Evolutionary conservation across 2,888 invertebrate genomes (phyloP).

Genomic region (Aricia artaxerxes): DNA sequence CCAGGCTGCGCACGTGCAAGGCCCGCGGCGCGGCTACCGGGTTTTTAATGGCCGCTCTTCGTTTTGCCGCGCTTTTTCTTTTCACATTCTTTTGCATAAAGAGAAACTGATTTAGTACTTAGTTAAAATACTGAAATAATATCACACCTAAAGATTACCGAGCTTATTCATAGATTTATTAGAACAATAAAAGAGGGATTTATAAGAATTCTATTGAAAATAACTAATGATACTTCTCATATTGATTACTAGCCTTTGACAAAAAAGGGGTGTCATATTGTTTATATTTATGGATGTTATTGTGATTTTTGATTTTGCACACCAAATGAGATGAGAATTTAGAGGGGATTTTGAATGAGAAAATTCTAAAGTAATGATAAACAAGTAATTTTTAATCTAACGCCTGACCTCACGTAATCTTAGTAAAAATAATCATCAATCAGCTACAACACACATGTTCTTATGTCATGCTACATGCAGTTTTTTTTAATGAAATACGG

Average conservation of each 20-base stretch:
- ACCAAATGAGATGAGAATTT: background rate
- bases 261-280: too few relatives aligned
- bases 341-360: too few relatives aligned
- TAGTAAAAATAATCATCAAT: background rate
- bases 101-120: background rate
- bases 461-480: too few relatives aligned
- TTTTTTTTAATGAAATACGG: too few relatives aligned
- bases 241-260: too few relatives aligned
- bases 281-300: too few relatives aligned
- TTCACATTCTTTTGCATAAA: constrained; percentile 32
- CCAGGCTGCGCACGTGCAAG: constrained; percentile 65
- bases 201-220: background rate
- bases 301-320: background rate
- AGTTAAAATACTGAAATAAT: background rate
- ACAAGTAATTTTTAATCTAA: too few relatives aligned
- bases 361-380: background rate
- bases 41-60: constrained; percentile 63
- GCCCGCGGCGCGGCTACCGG: constrained; percentile 69
- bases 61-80: constrained; percentile 47
- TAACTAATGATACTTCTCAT: background rate
- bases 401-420: background rate
- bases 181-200: too few relatives aligned
- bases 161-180: too few relatives aligned
- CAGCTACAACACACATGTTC: background rate
- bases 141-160: too few relatives aligned